Base-by-base conservation (phyloP, 2,797 vertebrate genomes). In the Bradypus variegatus region DNA sequence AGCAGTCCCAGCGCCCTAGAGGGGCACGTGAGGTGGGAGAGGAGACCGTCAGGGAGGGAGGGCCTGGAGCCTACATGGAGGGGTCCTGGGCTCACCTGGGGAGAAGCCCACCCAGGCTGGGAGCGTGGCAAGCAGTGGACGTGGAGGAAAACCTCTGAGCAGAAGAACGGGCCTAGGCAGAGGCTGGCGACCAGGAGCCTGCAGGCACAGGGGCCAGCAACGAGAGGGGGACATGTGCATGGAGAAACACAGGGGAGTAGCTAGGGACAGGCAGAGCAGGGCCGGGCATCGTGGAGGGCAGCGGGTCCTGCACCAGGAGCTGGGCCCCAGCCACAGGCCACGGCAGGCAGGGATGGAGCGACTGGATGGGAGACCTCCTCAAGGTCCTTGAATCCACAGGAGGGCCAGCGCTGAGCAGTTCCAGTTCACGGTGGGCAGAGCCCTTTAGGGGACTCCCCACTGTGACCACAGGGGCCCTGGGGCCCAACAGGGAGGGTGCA, bases 401-500 rank as follows among this genome's bases (percentile, higher is more conserved):
- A 82, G 6, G 8, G 23, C 0, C 1, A 16, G 86, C 58, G 33
- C 18, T 53, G 53, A 78, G 11, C 3, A 50, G 36, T 29, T n/a
- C 64, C 41, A 8, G 41, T 16, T 48, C 50, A 48, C 29, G 29
- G 1, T 2, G 16, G 18, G 8, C 5, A 38, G 15, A 41, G 82
- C 8, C 53, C 6, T 19, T 21, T 6, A 8, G 29, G 33, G 78
- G 55, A 23, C 1, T 33, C 10, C n/a, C 55, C 55, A 58, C 55
- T 4, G 0, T 0, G 53, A 70, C 33, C 80, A 36, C 27, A n/a
- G 60, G 33, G 45, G 27, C 21, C 77, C 62, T 14, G 67, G 53
- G 2, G 4, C 15, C 67, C 41, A 45, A 1, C 0, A 15, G 62
- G 50, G 45, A 33, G 3, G 1, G 33, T 18, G 29, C 29, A 8